A percentile compares a stretch with the other conserved stretches of the same genome.
These are phyloP conservation scores for Acanthisitta chloris DNA, from an alignment of 2,113 vertebrate species.

Conservation along the genomic window DNA sequence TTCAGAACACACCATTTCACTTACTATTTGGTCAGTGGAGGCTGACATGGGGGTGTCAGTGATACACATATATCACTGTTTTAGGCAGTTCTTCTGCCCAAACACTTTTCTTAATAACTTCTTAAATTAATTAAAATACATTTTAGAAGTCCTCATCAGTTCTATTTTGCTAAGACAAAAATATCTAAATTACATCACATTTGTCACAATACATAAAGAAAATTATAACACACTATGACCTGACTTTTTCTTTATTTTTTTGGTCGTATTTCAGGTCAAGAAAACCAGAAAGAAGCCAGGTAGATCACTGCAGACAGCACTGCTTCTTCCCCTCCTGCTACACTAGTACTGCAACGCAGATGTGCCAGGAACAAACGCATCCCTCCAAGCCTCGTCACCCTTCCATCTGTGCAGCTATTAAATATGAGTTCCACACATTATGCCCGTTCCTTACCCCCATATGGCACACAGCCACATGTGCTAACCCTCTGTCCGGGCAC, in stretches of 20 bases:
- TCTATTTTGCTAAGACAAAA: neutral
- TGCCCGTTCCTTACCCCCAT: neutral
- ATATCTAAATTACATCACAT: neutral
- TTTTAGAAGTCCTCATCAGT: neutral
- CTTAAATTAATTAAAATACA: neutral
- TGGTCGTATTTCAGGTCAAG: neutral
- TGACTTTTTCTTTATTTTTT: neutral
- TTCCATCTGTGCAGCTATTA: neutral
- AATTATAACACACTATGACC: neutral
- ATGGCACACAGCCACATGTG: neutral
- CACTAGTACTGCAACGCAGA: neutral
- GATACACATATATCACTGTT: accelerated
- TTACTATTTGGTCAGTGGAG: neutral
- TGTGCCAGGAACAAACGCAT: neutral
- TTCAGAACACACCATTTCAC: neutral
- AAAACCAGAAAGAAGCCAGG: neutral
- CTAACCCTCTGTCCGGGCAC: neutral
- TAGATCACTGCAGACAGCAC: neutral
- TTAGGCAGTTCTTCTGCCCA: neutral
- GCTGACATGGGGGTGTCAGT: neutral
- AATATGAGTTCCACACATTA: neutral
- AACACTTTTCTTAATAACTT: neutral
- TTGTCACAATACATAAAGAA: neutral
- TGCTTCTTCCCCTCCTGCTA: neutral
- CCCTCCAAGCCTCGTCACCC: neutral